Evolutionary conservation across 2,888 invertebrate species (phyloP).

Genomic region (Drosophila algonquin): DNA sequence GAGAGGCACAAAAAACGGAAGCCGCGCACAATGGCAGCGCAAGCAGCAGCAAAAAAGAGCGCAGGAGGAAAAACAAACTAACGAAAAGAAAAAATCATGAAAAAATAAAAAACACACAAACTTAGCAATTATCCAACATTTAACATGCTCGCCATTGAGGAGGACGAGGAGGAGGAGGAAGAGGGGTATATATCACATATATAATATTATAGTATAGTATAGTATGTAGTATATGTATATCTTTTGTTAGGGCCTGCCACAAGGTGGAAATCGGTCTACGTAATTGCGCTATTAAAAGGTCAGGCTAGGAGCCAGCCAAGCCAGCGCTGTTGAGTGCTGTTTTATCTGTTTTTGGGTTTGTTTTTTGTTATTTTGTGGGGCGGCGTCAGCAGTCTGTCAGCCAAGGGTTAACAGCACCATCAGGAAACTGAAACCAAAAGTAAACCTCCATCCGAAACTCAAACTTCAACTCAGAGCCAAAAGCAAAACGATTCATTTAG

Average conservation of each 20-base stretch:
- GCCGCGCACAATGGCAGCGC: constrained; percentile 53
- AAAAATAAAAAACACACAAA: constrained; percentile 37
- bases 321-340: not conserved
- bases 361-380: too few species aligned
- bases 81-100: constrained; percentile 6
- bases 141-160: not conserved
- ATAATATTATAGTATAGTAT: too few species aligned
- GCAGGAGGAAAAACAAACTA: not conserved
- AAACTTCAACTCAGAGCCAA: constrained; percentile 10
- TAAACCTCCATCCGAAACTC: not conserved
- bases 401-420: constrained; percentile 44
- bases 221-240: not conserved
- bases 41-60: constrained; percentile 14
- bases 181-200: not conserved
- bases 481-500: constrained; percentile 57
- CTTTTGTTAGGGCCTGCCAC: constrained; percentile 2
- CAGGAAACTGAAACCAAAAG: constrained; percentile 57
- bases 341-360: constrained; percentile 2
- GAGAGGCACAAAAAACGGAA: constrained; percentile 79
- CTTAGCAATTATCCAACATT: constrained; percentile 70
- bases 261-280: constrained; percentile 39
- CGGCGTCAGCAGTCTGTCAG: constrained; percentile 42
- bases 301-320: constrained; percentile 11
- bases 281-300: constrained; percentile 56
- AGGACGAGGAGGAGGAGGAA: not conserved